Conservation (phyloP, 2,113 vertebrate genomes). For the Lophochroa leadbeateri region DNA sequence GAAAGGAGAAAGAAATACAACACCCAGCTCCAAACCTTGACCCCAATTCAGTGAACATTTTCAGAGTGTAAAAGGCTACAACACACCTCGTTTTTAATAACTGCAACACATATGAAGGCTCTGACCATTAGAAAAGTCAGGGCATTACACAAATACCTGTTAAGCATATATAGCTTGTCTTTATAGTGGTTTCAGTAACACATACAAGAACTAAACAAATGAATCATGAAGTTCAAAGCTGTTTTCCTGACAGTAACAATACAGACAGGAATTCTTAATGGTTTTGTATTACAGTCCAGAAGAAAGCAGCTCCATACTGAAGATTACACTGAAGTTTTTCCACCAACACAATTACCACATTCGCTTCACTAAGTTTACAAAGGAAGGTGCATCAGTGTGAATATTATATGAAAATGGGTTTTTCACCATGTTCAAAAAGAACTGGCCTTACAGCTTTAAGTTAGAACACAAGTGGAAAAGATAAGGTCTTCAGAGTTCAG, state of each 20-base stretch:
- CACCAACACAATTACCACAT: neutral
- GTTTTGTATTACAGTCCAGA: neutral
- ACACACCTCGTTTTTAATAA: neutral
- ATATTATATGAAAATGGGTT: neutral
- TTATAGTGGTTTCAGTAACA: neutral
- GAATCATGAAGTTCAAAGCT: neutral
- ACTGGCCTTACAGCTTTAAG: neutral
- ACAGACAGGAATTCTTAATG: neutral
- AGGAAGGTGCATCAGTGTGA: neutral
- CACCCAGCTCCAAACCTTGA: neutral
- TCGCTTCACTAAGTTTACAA: neutral
- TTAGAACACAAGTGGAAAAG: neutral
- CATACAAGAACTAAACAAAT: neutral
- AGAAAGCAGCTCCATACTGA: neutral
- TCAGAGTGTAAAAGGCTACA: neutral
- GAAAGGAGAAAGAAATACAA: neutral
- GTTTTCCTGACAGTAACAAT: neutral
- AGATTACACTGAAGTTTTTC: neutral
- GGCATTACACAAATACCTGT: neutral
- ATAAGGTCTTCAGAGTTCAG: neutral
- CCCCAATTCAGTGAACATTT: neutral
- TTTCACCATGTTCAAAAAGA: neutral
- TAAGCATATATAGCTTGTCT: neutral
- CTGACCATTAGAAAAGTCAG: neutral
- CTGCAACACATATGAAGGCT: neutral